Base-by-base conservation (phyloP, 2,113 vertebrate species). In the Perca fluviatilis region DNA sequence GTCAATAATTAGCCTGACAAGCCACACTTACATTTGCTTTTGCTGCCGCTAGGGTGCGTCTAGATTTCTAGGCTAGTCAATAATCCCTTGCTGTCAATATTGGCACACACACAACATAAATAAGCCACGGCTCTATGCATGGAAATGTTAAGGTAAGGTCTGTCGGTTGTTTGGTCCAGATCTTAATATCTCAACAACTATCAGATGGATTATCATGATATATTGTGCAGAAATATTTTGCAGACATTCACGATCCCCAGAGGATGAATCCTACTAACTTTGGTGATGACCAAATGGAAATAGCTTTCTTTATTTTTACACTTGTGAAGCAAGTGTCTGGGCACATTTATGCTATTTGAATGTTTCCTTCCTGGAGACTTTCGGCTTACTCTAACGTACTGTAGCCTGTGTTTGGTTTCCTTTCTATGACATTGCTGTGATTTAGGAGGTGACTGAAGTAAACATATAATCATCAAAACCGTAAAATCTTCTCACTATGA, bases 401-500 rank as follows among this genome's bases (percentile, higher is more conserved):
- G n/a, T 5, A n/a, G 25, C n/a, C 46, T 49, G 9, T 57, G 21
- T 66, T 72, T 54, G 47, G 60, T 23, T 61, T 33, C 43, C 6
- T 43, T 49, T n/a, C 19, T 23, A 19, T 47, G 6, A 19, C 76
- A 18, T 54, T 46, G n/a, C 4, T 61, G 27, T 79, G 74, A 85
- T 78, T 81, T 50, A 64, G 43, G 63, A 70, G 2, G 58, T 14
- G 53, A 53, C 66, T 16, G 19, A 51, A 67, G 43, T 67, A 65
- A 81, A 65, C 43, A 40, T n/a, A 25, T 47, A 46, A 57, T 66
- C 50, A 36, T 60, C 16, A 51, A 79, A 86, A 51, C 68, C 43
- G 18, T 54, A 40, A 54, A 68, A 36, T 46, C 43, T 58, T 65
- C 63, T 46, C 58, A 6, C 49, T 12, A 9, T 61, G 56, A 73